phyloP scores from a whole-genome alignment of 2,113 vertebrate genomes.

The Stigmatopora argus region DNA sequence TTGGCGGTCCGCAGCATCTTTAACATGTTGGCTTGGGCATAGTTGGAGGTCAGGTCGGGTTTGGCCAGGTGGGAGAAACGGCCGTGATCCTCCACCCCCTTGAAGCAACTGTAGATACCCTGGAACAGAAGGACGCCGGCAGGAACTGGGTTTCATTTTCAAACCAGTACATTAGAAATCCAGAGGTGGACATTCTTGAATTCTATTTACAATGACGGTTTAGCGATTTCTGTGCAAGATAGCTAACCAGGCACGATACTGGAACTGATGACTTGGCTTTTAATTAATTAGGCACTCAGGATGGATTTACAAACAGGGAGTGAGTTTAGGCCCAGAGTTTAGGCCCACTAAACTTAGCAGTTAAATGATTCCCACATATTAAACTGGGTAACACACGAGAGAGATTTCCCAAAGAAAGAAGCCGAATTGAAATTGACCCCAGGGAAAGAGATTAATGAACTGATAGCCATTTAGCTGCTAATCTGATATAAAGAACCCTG shows the following conservation, averaged over 20 bases:
- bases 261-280: too few relatives aligned
- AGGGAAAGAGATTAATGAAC: constrained; percentile 55
- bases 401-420: constrained; percentile 42
- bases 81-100: constrained; percentile 81
- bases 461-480: constrained; percentile 59
- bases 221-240: background rate
- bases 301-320: constrained; percentile 41
- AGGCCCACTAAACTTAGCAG: constrained; percentile 18
- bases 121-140: constrained; percentile 42
- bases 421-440: constrained; percentile 56
- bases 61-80: constrained; percentile 72
- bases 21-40: constrained; percentile 88
- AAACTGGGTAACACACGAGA: constrained; percentile 36
- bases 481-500: constrained; percentile 53
- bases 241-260: too few relatives aligned
- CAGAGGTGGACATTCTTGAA: background rate
- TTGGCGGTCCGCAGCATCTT: constrained; percentile 95
- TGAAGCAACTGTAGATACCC: constrained; percentile 98
- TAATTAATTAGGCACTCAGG: too few relatives aligned
- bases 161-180: background rate
- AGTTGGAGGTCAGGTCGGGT: constrained; percentile 82
- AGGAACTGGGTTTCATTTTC: too few relatives aligned
- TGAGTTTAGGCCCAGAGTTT: too few relatives aligned
- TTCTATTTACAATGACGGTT: background rate
- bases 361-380: constrained; percentile 17